Evolutionary conservation across 2,888 invertebrate genomes (phyloP).

Genomic region (Omphaloscelis lunosa): DNA sequence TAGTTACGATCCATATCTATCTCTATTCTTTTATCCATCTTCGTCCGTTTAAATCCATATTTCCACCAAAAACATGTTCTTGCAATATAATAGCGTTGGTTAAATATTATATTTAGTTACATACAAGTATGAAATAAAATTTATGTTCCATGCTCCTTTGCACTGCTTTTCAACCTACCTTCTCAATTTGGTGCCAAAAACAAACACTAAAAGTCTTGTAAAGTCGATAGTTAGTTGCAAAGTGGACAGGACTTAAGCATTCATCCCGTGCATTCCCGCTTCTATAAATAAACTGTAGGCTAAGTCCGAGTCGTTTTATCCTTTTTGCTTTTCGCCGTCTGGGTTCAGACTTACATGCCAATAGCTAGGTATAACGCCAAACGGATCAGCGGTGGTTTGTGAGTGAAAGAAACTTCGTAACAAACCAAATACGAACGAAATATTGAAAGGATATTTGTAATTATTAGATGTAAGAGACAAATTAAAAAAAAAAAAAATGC

Average conservation of each 20-base stretch:
- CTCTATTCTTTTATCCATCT: no score
- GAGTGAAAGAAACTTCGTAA: not conserved
- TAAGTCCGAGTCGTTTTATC: slow-evolving; percentile 47
- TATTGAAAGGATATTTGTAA: not conserved
- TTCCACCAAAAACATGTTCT: not conserved
- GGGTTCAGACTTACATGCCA: slow-evolving; percentile 11
- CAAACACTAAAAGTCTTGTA: slow-evolving; percentile 19
- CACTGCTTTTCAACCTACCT: not conserved
- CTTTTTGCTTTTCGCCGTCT: slow-evolving; percentile 65
- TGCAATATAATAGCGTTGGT: not conserved
- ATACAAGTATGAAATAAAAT: slow-evolving; percentile 3
- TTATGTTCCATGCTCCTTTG: slow-evolving; percentile 2
- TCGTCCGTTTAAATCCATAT: not conserved
- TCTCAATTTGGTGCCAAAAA: slow-evolving; percentile 32
- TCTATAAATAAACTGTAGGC: slow-evolving; percentile 65
- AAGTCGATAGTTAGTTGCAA: slow-evolving; percentile 44
- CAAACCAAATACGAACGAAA: not conserved
- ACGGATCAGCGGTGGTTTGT: not conserved
- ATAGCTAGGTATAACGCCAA: slow-evolving; percentile 37
- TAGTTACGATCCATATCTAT: not conserved
- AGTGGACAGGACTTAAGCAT: slow-evolving; percentile 62
- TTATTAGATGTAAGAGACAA: not conserved
- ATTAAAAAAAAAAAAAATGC: not conserved
- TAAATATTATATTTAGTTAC: slow-evolving; percentile 28
- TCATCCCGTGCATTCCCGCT: slow-evolving; percentile 60